Evolutionary conservation across 1,140 invertebrate species (phyloP).

Genomic region (Triops longicaudatus): DNA sequence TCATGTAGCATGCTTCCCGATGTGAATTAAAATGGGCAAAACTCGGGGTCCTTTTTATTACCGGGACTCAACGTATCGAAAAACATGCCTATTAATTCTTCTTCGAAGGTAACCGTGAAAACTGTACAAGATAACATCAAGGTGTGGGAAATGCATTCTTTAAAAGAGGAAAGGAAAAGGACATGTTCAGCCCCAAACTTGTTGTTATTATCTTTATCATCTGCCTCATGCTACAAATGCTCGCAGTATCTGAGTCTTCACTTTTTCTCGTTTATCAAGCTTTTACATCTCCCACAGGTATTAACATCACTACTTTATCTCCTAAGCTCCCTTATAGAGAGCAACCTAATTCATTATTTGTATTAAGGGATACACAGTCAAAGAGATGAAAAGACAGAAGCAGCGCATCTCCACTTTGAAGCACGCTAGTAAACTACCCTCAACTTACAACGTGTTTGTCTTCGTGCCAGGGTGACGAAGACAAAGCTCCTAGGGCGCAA

Average conservation of each 20-base stretch:
- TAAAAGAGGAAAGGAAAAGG: not conserved
- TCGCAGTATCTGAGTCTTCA: not conserved
- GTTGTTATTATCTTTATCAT: not conserved
- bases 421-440: no score
- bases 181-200: not conserved
- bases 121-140: not conserved
- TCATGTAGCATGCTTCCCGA: not conserved
- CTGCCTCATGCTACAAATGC: not conserved
- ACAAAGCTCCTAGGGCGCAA: no score
- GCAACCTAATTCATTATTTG: slow-evolving; percentile 4
- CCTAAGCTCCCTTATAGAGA: not conserved
- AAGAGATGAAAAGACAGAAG: no score
- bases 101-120: not conserved
- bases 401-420: no score
- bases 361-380: not conserved
- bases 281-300: not conserved
- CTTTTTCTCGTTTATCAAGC: not conserved
- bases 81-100: not conserved
- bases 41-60: not conserved
- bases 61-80: not conserved
- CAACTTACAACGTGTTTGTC: no score
- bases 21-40: not conserved
- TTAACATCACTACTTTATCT: not conserved
- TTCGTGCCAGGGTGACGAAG: no score
- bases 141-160: not conserved